phyloP scores from a whole-genome alignment of 2,113 vertebrate genomes.

The Agapornis roseicollis region DNA sequence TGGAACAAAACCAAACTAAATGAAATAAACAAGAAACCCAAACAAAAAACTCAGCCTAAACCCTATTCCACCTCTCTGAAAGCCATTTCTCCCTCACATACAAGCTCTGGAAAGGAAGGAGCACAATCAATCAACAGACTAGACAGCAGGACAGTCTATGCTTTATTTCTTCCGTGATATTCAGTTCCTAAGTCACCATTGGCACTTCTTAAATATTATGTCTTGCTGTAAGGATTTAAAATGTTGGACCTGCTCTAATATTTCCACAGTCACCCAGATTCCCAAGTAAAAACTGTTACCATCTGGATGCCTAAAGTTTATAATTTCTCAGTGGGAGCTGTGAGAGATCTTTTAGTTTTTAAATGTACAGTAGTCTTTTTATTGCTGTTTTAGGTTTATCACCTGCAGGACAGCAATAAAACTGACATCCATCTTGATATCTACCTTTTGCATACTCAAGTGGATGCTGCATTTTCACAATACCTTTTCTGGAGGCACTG shows the following conservation, averaged over 20 bases:
- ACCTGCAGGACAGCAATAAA: neutral
- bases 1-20: neutral
- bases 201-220: neutral
- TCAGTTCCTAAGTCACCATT: neutral
- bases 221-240: neutral
- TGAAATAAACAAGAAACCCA: neutral
- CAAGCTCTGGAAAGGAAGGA: neutral
- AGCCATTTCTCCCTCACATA: neutral
- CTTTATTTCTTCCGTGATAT: neutral
- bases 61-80: neutral
- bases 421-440: neutral
- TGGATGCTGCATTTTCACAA: neutral
- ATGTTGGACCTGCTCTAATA: neutral
- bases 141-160: neutral
- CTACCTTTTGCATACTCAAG: neutral
- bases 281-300: neutral
- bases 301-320: neutral
- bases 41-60: neutral
- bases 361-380: neutral
- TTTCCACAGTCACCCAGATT: neutral
- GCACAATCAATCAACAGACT: neutral
- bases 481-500: conserved; percentile 91
- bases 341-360: neutral
- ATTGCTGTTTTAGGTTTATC: neutral
- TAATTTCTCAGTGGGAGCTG: neutral